Base-by-base conservation (phyloP, 1,140 invertebrate genomes). In the Whitmania pigra region DNA sequence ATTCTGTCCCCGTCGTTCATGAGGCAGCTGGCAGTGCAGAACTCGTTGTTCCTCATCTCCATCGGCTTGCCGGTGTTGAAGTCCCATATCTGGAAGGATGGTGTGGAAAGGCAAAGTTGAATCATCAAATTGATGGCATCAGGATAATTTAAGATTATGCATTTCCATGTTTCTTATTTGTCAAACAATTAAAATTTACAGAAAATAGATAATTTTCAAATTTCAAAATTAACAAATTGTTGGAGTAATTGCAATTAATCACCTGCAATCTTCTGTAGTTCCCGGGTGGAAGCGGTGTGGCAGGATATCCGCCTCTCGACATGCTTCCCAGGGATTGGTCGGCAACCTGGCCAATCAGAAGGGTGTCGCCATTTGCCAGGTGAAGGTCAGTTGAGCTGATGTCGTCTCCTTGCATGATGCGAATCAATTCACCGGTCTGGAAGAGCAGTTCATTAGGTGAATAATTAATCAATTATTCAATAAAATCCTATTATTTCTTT, bases 371-470 rank as follows among this genome's bases (percentile, higher is more conserved):
- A 71, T 77, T 78, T 7, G 80, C 81, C 13, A 82, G 72, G 72
- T 82, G 79, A 18, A 83, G 77, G 67, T 81, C 78, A 9, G 81
- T 81, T 0, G 80, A 82, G 15, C 79, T 81, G 0, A 79, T 73
- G 0, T 79, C 78, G 40, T 81, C 78, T 49, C 82, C 82, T 27
- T 79, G 78, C 81, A 82, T 82, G 17, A 80, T 78, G 20, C 78
- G 74, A n/a, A 82, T 67, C 67, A 83, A 73, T 63, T 83, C 81
- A n/a, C 81, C 81, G 74, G 74, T 80, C 81, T 82, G 76, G 55
- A 77, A 76, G 53, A 43, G 17, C 53, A 54, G 6, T 20, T 71
- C n/a, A 36, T 36, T 36, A 36, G 31, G 6, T 36, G 27, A 29
- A 71, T 49, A 18, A 63, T 25, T 63, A 49, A 5, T 49, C 9